These are phyloP conservation scores for Cephus pulcher DNA, from an alignment of 2,888 invertebrate genomes.

Conservation along the genomic window DNA sequence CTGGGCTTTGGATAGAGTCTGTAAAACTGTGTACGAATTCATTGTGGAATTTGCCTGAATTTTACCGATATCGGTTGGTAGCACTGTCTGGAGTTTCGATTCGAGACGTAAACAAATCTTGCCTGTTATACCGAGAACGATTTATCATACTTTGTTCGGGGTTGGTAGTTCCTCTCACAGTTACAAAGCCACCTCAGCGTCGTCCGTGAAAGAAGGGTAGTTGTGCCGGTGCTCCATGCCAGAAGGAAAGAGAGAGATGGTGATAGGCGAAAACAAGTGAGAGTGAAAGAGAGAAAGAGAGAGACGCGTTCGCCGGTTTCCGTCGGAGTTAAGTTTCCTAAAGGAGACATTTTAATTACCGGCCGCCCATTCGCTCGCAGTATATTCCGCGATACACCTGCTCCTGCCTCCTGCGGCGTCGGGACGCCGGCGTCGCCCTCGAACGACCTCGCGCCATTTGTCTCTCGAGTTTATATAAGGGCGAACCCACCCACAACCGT, in stretches of 20 bases:
- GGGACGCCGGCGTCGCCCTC: constrained; percentile 24
- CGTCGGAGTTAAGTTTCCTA: constrained; percentile 40
- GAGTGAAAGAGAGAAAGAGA: constrained; percentile 4
- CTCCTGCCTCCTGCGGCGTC: constrained; percentile 47
- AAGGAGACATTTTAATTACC: constrained; percentile 59
- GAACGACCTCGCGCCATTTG: constrained; percentile 50
- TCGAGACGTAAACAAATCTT: constrained; percentile 20
- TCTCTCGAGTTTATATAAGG: constrained; percentile 57
- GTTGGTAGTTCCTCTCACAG: neutral
- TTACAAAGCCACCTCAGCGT: neutral
- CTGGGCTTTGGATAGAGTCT: neutral
- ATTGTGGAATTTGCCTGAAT: neutral
- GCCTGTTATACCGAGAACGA: constrained; percentile 10
- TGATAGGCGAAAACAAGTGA: neutral
- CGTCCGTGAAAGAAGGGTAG: neutral
- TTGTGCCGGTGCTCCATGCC: neutral
- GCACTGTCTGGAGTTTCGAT: constrained; percentile 14
- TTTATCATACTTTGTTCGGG: constrained; percentile 22
- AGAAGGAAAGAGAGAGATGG: neutral
- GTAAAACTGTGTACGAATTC: neutral
- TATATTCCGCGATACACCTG: constrained; percentile 56
- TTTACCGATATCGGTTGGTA: neutral
- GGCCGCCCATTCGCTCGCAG: constrained; percentile 44
- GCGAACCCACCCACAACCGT: constrained; percentile 29
- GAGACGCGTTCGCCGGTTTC: constrained; percentile 5